Percentiles rank a stretch among this genome's conserved stretches.
Evolutionary conservation across 1,140 invertebrate genomes (phyloP).

Genomic region (Pogonomyrmex barbatus): DNA sequence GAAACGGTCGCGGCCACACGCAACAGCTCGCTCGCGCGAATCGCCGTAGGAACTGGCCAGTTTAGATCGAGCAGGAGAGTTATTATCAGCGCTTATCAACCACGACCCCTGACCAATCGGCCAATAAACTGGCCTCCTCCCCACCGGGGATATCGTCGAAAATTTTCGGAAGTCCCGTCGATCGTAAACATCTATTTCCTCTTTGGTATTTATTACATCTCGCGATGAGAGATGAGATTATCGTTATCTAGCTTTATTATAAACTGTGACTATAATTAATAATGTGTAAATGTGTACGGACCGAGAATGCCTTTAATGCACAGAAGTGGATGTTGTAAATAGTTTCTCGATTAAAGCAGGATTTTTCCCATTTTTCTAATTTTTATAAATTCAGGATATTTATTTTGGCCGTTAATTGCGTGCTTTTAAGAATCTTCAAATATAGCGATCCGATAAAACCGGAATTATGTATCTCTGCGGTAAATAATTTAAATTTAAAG

Average conservation of each 20-base stretch:
- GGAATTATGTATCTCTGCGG: no score
- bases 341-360: no score
- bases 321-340: no score
- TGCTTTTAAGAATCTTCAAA: no score
- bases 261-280: background rate
- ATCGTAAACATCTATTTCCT: background rate
- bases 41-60: slow-evolving; percentile 70
- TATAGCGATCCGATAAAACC: no score
- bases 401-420: no score
- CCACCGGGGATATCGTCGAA: background rate
- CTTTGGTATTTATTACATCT: background rate
- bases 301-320: no score
- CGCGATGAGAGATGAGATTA: background rate
- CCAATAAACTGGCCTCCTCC: slow-evolving; percentile 8
- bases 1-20: no score
- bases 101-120: slow-evolving; percentile 75
- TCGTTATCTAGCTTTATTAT: background rate
- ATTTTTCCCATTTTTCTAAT: no score
- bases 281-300: no score
- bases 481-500: no score
- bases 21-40: slow-evolving; percentile 46
- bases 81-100: slow-evolving; percentile 73
- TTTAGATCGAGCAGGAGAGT: slow-evolving; percentile 43
- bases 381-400: no score
- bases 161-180: background rate